phyloP scores from a whole-genome alignment of 2,113 vertebrate species.

The Podocnemis expansa region DNA sequence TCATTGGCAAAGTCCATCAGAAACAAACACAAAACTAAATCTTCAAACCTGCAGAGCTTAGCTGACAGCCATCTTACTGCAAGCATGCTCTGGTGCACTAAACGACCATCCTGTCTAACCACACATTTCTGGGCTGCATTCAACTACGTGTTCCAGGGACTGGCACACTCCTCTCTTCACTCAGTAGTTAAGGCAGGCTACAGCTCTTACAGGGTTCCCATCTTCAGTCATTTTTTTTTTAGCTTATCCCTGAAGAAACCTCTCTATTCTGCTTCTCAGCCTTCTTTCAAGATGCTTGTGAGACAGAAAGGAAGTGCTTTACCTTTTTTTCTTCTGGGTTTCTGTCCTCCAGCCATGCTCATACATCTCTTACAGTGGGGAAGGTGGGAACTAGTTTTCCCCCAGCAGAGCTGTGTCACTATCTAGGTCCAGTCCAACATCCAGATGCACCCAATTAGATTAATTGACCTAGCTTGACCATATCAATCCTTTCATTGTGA shows the following conservation, averaged over 20 bases:
- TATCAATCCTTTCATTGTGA: background rate
- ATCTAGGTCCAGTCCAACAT: background rate
- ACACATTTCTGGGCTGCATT: background rate
- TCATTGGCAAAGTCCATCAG: background rate
- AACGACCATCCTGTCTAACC: background rate
- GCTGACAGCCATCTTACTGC: background rate
- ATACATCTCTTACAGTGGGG: background rate
- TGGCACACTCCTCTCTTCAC: background rate
- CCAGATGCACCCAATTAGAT: background rate
- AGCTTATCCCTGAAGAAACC: background rate
- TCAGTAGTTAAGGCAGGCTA: background rate
- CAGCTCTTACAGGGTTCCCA: background rate
- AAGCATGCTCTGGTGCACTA: background rate
- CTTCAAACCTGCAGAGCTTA: background rate
- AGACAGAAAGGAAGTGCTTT: background rate
- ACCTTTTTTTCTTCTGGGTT: background rate
- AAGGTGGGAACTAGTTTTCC: background rate
- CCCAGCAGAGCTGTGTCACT: background rate
- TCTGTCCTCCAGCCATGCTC: background rate
- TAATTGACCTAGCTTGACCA: background rate
- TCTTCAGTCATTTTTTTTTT: background rate
- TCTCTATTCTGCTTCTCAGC: background rate
- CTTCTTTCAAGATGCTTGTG: background rate
- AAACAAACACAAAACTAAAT: background rate
- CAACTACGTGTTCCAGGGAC: background rate